phyloP scores from a whole-genome alignment of 1,140 invertebrate genomes.

The Melipona quadrifasciata region DNA sequence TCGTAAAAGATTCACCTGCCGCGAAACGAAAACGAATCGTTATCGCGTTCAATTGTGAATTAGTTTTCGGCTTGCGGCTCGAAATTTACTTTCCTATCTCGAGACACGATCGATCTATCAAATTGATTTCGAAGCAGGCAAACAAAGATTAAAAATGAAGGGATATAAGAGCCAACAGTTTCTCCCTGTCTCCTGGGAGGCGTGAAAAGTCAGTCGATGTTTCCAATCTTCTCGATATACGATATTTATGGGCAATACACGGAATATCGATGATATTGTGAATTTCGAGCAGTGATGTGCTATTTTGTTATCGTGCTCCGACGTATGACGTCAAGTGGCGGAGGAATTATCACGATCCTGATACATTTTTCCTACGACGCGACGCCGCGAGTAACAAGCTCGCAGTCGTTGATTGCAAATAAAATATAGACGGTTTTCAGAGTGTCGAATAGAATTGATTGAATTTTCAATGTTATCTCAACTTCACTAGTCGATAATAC shows the following conservation, averaged over 20 bases:
- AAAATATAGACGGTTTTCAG: not conserved
- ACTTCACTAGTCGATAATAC: too few relatives aligned
- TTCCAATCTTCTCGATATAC: conserved; percentile 22
- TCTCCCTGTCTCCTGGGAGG: conserved; percentile 21
- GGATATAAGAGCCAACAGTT: not conserved
- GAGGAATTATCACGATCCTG: not conserved
- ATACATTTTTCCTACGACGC: not conserved
- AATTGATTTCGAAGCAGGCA: not conserved
- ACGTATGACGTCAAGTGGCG: not conserved
- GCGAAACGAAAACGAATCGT: not conserved
- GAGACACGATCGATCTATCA: not conserved
- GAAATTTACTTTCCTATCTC: not conserved
- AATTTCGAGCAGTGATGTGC: not conserved
- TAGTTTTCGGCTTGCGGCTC: not conserved
- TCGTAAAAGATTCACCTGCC: too few relatives aligned
- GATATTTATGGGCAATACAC: conserved; percentile 33
- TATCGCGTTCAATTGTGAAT: not conserved
- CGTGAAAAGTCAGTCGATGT: conserved; percentile 11
- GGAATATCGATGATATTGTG: conserved; percentile 12
- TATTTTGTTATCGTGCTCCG: not conserved
- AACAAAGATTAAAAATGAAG: conserved; percentile 29
- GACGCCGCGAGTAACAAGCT: too few relatives aligned
- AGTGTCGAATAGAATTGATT: not conserved
- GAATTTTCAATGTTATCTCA: not conserved
- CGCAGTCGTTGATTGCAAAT: not conserved